Evolutionary conservation across 2,888 invertebrate genomes (phyloP).

Genomic region (Hemistola chrysoprasaria): DNA sequence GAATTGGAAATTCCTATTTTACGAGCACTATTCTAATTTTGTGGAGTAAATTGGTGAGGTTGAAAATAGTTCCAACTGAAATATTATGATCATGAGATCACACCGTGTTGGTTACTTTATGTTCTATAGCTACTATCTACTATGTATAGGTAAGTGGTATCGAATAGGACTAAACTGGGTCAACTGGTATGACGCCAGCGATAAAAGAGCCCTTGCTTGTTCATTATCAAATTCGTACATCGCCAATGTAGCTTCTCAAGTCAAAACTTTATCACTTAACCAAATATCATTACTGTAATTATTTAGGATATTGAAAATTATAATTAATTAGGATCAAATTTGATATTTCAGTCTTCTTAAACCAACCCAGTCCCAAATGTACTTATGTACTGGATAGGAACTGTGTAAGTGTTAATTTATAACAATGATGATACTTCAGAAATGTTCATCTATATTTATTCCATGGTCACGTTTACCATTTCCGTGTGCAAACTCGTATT

Average conservation of each 20-base stretch:
- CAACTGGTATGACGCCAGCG: slow-evolving; percentile 74
- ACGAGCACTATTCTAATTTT: slow-evolving; percentile 42
- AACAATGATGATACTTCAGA: too few species aligned
- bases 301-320: too few species aligned
- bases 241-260: slow-evolving; percentile 14
- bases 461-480: too few species aligned
- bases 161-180: slow-evolving; percentile 72
- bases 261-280: background rate
- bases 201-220: slow-evolving; percentile 67
- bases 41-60: slow-evolving; percentile 37
- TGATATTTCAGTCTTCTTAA: too few species aligned
- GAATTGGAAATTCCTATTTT: slow-evolving; percentile 40
- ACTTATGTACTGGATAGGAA: too few species aligned
- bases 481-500: too few species aligned
- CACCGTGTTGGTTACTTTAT: slow-evolving; percentile 50
- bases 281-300: too few species aligned
- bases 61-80: slow-evolving; percentile 50
- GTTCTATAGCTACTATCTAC: too few species aligned
- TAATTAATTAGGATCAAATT: too few species aligned
- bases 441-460: too few species aligned
- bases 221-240: slow-evolving; percentile 66
- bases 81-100: slow-evolving; percentile 54
- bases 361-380: too few species aligned
- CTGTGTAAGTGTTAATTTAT: too few species aligned
- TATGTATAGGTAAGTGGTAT: slow-evolving; percentile 55